These are phyloP conservation scores for Drepanosiphum platanoidis DNA, from an alignment of 2,888 invertebrate genomes.

Conservation along the genomic window DNA sequence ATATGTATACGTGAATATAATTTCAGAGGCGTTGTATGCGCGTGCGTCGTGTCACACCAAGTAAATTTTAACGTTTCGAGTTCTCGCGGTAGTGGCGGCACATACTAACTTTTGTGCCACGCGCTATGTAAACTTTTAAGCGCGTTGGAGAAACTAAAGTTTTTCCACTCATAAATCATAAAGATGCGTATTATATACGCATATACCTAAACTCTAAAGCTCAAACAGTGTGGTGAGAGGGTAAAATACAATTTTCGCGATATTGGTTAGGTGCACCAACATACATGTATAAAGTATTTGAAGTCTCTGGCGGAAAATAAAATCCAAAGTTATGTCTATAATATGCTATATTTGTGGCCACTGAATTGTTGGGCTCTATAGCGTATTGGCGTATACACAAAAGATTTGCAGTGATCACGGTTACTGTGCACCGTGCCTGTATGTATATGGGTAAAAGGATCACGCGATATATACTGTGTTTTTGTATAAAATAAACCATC, in stretches of 20 bases:
- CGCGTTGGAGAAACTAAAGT: constrained; percentile 32
- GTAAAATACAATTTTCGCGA: not conserved
- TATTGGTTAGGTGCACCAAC: too few species aligned
- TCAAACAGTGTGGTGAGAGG: not conserved
- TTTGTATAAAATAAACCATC: not conserved
- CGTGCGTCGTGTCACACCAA: not conserved
- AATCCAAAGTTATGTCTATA: too few species aligned
- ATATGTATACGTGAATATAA: too few species aligned
- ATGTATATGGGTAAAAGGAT: too few species aligned
- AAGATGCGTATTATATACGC: not conserved
- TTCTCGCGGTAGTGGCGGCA: not conserved
- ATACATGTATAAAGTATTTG: not conserved
- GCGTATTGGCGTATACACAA: too few species aligned
- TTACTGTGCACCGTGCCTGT: not conserved
- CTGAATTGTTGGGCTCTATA: too few species aligned
- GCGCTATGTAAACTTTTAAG: constrained; percentile 66
- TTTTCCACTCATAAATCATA: constrained; percentile 53
- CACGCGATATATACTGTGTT: too few species aligned
- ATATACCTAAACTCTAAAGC: not conserved
- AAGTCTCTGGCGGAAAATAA: not conserved
- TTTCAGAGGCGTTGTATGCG: not conserved
- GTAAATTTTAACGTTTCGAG: constrained; percentile 33
- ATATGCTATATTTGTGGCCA: too few species aligned
- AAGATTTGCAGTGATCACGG: too few species aligned
- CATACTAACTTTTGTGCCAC: constrained; percentile 64